Evolutionary conservation across 2,113 vertebrate species (phyloP).

Genomic region (Pandion haliaetus): DNA sequence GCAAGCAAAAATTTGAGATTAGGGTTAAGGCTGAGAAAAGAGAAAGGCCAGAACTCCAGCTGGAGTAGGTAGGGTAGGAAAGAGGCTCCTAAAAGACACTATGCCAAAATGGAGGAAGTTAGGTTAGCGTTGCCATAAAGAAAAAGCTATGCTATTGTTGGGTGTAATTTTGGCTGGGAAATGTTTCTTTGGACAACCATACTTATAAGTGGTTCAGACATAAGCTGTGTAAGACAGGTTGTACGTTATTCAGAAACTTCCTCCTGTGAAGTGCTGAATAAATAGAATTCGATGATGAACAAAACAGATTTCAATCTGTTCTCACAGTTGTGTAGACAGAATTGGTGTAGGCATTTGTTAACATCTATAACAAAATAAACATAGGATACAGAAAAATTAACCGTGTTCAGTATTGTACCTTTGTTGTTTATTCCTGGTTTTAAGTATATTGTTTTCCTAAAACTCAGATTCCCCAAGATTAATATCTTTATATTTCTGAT

Average conservation of each 20-base stretch:
- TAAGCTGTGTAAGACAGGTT: not conserved
- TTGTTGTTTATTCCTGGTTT: not conserved
- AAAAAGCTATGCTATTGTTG: not conserved
- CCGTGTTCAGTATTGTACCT: not conserved
- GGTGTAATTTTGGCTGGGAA: not conserved
- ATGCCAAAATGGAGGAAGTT: not conserved
- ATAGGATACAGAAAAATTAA: not conserved
- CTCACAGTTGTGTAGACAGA: not conserved
- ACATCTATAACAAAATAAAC: not conserved
- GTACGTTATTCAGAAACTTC: not conserved
- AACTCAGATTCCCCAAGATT: not conserved
- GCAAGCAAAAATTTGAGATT: not conserved
- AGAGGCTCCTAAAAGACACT: not conserved
- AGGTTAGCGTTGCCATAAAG: not conserved
- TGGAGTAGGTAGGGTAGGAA: not conserved
- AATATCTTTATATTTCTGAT: not conserved
- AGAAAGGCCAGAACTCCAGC: not conserved
- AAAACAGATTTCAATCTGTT: slow-evolving; percentile 19
- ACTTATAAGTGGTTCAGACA: not conserved
- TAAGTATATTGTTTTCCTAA: not conserved
- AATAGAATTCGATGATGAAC: not conserved
- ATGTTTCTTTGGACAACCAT: not conserved
- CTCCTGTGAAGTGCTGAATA: not conserved
- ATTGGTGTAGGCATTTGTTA: not conserved
- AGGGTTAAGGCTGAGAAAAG: not conserved